These are phyloP conservation scores for Poecilus cupreus DNA, from an alignment of 2,888 invertebrate genomes.

Conservation along the genomic window DNA sequence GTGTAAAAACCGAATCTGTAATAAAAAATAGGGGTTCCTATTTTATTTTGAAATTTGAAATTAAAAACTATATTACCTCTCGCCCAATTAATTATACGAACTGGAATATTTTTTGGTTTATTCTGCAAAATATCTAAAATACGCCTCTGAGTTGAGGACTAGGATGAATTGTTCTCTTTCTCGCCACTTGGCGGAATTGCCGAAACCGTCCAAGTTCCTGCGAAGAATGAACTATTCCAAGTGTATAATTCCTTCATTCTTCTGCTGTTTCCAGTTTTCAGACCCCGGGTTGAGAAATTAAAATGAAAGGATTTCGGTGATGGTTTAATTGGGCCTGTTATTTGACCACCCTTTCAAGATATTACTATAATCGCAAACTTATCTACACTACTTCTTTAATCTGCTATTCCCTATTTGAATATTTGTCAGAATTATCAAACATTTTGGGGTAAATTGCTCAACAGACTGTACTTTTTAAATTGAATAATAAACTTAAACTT, in stretches of 20 bases:
- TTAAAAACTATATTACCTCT: no score
- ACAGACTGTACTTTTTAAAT: conserved; percentile 29
- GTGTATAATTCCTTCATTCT: conserved; percentile 40
- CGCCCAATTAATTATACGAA: no score
- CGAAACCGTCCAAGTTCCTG: background rate
- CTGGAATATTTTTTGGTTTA: no score
- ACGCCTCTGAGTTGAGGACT: no score
- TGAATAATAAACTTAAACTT: conserved; percentile 44
- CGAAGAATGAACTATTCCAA: conserved; percentile 42
- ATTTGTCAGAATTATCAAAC: background rate
- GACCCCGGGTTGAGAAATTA: conserved; percentile 15
- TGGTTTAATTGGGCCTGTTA: conserved; percentile 29
- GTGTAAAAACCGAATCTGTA: no score
- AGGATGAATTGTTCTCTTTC: background rate
- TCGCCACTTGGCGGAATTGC: background rate
- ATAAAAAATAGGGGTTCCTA: no score
- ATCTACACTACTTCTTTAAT: background rate
- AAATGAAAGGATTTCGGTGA: conserved; percentile 30
- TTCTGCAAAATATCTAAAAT: no score
- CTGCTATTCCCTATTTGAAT: background rate
- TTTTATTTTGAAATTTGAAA: no score
- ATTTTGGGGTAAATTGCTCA: background rate
- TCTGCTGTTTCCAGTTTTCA: conserved; percentile 1
- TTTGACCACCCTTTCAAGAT: background rate
- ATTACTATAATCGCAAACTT: background rate